A percentile compares a stretch with the other conserved stretches of the same genome.
Evolutionary conservation across 2,113 vertebrate species (phyloP).

Genomic region (Rattus norvegicus): GRCr8 NC_086022.1:137946001-137946500

Average conservation of each 20-base stretch:
- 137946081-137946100: neutral
- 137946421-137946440: too few relatives aligned
- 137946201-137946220: neutral
- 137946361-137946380: neutral
- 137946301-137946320: neutral
- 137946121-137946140: neutral
- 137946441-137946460: neutral
- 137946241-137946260: neutral
- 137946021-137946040: neutral
- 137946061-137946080: neutral
- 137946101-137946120: neutral
- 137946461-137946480: fast-evolving
- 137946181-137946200: neutral
- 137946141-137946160: neutral
- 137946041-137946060: neutral
- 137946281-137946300: neutral
- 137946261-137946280: neutral
- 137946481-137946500: neutral
- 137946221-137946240: neutral
- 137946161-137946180: neutral
- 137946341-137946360: neutral
- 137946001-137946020: neutral
- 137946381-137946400: conserved; percentile 6
- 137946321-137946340: neutral
- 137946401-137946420: neutral